Conservation (phyloP, 2,888 invertebrate genomes). For the Trissonchulus sp. region DNA sequence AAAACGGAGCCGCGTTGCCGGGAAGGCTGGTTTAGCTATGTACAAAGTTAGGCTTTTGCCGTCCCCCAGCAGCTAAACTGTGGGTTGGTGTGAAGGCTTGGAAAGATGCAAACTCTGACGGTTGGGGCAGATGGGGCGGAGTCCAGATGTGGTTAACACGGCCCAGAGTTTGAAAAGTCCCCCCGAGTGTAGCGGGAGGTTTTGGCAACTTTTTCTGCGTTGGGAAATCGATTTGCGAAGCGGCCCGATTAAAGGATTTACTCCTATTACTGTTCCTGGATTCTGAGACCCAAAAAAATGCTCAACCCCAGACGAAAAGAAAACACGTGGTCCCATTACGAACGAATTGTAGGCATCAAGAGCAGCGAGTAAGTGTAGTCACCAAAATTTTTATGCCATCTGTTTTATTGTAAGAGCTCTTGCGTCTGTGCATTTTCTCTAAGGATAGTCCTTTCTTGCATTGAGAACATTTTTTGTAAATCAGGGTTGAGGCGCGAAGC, state of each 20-base stretch:
- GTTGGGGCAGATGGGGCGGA: constrained; percentile 98
- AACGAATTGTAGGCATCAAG: too few relatives aligned
- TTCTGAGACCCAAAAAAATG: too few relatives aligned
- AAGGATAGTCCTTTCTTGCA: too few relatives aligned
- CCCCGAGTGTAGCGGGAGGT: constrained; percentile 80
- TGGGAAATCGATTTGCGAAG: constrained; percentile 65
- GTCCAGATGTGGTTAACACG: constrained; percentile 90
- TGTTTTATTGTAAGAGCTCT: too few relatives aligned
- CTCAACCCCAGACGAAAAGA: too few relatives aligned
- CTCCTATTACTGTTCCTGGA: too few relatives aligned
- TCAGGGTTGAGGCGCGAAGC: too few relatives aligned
- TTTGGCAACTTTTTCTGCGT: constrained; percentile 75
- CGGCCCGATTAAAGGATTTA: not conserved
- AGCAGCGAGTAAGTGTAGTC: too few relatives aligned
- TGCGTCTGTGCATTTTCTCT: too few relatives aligned
- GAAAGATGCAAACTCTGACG: constrained; percentile 86
- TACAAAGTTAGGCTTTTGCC: constrained; percentile 59
- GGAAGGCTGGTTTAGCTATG: constrained; percentile 85
- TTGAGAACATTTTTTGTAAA: too few relatives aligned
- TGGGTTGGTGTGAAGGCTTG: constrained; percentile 68
- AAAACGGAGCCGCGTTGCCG: constrained; percentile 85
- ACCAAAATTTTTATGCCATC: too few relatives aligned
- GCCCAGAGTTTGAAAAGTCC: constrained; percentile 94
- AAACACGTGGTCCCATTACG: too few relatives aligned
- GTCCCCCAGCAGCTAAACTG: constrained; percentile 56